Conservation (phyloP, 2,797 vertebrate genomes). For the Alauda arvensis region DNA sequence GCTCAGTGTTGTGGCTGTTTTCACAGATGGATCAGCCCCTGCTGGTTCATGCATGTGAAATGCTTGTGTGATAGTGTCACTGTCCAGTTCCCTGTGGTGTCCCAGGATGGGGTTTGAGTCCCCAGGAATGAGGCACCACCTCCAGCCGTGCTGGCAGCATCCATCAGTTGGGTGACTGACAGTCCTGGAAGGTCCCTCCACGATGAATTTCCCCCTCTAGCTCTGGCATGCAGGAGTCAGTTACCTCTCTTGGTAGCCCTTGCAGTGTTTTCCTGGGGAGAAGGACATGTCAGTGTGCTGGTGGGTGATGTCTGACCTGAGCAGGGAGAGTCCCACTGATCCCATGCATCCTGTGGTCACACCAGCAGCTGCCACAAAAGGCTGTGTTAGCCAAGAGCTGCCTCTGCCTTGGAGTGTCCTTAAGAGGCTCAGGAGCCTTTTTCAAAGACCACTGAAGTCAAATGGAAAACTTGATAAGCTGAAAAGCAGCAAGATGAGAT, state of each 20-base stretch:
- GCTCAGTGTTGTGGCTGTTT: not conserved
- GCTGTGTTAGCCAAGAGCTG: not conserved
- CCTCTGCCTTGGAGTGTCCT: not conserved
- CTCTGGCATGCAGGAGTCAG: not conserved
- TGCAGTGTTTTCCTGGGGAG: not conserved
- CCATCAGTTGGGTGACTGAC: accelerated
- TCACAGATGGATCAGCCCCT: not conserved
- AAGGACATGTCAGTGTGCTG: accelerated
- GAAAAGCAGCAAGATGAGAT: not conserved
- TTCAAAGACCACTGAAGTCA: not conserved
- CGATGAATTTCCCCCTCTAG: not conserved
- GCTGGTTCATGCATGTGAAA: not conserved
- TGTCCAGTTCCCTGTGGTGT: not conserved
- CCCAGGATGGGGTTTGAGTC: not conserved
- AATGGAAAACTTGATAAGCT: not conserved
- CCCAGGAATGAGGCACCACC: not conserved
- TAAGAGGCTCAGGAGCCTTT: not conserved
- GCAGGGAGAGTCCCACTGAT: not conserved
- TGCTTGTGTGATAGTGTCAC: not conserved
- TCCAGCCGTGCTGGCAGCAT: not conserved
- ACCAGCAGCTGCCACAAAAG: not conserved
- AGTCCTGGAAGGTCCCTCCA: accelerated
- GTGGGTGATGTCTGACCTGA: not conserved
- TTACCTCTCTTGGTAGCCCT: not conserved
- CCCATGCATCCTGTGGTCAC: not conserved